A percentile compares a stretch with the other conserved stretches of the same genome.
These are phyloP conservation scores for Tetrao urogallus DNA, from an alignment of 2,113 vertebrate genomes.

Conservation along the genomic window DNA sequence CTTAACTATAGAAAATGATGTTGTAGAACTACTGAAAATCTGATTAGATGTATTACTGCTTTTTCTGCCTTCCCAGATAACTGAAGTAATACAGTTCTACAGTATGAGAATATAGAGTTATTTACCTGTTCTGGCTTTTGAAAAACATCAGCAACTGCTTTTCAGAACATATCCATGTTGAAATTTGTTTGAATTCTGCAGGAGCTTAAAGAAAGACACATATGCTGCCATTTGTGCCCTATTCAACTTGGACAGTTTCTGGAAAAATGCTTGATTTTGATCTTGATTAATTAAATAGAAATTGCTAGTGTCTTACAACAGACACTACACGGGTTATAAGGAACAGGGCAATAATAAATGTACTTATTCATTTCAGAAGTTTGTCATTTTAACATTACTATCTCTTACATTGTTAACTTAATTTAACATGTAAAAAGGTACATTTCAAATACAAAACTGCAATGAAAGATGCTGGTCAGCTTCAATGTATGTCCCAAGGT, in stretches of 20 bases:
- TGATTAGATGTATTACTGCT: not conserved
- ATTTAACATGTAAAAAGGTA: not conserved
- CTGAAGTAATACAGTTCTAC: not conserved
- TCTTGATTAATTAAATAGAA: not conserved
- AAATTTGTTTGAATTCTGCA: not conserved
- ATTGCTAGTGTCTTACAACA: not conserved
- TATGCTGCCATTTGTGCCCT: rapidly evolving
- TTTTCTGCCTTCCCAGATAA: slow-evolving; percentile 2
- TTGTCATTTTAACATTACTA: not conserved
- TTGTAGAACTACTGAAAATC: not conserved
- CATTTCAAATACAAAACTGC: not conserved
- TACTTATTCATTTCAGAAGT: not conserved
- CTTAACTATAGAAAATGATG: not conserved
- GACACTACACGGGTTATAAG: not conserved
- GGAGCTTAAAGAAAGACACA: not conserved
- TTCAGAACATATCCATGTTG: not conserved
- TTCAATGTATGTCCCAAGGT: not conserved
- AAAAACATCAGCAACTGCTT: not conserved
- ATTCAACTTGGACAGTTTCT: not conserved
- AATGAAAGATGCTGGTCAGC: not conserved
- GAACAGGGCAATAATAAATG: not conserved
- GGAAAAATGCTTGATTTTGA: not conserved
- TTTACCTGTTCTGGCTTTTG: not conserved
- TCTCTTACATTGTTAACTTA: not conserved
- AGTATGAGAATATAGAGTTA: not conserved